Percentiles rank a stretch among this genome's conserved stretches.
Evolutionary conservation across 2,113 vertebrate species (phyloP).

Genomic region (Lynx canadensis): DNA sequence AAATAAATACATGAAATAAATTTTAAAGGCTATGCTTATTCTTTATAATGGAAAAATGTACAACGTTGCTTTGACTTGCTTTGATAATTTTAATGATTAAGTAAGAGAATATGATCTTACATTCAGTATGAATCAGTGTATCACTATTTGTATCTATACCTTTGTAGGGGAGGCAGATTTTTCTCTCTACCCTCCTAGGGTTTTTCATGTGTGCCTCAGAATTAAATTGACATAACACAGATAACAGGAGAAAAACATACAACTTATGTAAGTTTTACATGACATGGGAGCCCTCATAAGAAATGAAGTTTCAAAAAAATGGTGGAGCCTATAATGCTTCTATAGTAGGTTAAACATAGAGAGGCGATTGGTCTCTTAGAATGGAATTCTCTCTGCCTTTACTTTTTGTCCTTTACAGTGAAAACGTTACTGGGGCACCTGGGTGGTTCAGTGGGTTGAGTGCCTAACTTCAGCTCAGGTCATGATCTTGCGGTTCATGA

Average conservation of each 20-base stretch:
- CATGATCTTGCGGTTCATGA: no score
- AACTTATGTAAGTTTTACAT: neutral
- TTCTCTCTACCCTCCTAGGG: neutral
- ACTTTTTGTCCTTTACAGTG: neutral
- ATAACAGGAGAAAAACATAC: neutral
- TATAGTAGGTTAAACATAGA: neutral
- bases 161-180: neutral
- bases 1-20: neutral
- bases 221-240: neutral
- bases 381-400: neutral
- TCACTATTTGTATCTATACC: neutral
- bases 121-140: neutral
- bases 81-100: neutral
- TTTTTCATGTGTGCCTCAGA: neutral
- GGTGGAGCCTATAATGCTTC: neutral
- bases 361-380: neutral
- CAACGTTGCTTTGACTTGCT: neutral
- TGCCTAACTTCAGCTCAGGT: no score
- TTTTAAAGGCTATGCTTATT: neutral
- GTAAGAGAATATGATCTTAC: neutral
- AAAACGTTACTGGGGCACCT: neutral
- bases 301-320: neutral
- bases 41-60: neutral
- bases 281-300: neutral
- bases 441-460: no score